Evolutionary conservation across 1,140 invertebrate species (phyloP), one percentile per base, ranked within the genome.

Genomic region (Euwallacea fornicatus): DNA sequence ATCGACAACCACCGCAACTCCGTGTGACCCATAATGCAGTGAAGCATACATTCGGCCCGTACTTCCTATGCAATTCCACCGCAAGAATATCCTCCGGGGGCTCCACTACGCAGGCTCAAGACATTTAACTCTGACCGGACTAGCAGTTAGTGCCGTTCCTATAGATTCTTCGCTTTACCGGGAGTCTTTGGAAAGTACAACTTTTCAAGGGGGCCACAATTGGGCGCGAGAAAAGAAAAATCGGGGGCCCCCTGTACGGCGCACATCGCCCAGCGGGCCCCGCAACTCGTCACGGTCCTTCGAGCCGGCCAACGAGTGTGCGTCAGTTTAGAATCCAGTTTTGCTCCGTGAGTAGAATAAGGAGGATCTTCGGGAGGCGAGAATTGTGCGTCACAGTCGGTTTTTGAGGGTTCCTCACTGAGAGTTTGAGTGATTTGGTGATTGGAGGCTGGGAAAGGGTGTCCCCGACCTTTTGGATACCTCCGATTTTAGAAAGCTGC

Each of bases 321-420:
- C 66, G 66, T 60, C 42, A 59, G 66, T 68, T 43, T 59, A 55
- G 56, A 68, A 47, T 68, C 58, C 66, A 68, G 66, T 68, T 68
- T 68, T 9, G 63, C 16, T 66, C 63, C 15, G 61, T 11, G 8
- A 10, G 10, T 58, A 58, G 21, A 16, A 16, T 43, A 21, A 47
- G 43, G 66, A 68, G 66, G 43, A 53, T 42, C 58, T 68, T 60
- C 44, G 42, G 56, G 44, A 42, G 63, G 9, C 33, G 15, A 60
- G 42, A 46, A 60, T 60, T 21, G 56, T 43, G 44, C 44, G 66
- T 42, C 16, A 21, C 13, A 60, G 13, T 68, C 56, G 56, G 55
- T 68, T 60, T 68, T 68, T 68, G 43, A 68, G 58, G 56, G 59
- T 68, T 68, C 15, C 55, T 68, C 44, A 68, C 66, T 68, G 66